Base-by-base conservation (phyloP, 2,113 vertebrate species). In the Paralichthys olivaceus region DNA sequence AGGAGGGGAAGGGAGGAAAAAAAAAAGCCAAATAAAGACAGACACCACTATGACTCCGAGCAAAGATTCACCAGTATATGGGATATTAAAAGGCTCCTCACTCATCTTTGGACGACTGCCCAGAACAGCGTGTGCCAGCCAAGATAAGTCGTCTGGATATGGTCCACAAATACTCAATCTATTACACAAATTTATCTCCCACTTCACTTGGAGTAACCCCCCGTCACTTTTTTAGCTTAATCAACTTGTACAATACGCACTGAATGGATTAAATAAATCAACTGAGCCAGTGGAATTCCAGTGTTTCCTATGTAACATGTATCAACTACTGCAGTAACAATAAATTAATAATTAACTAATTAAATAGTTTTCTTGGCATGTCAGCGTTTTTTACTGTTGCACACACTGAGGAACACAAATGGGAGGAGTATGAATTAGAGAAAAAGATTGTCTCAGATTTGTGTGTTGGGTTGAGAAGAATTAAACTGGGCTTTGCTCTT, bases 21-120 rank as follows among this genome's bases (percentile, higher is more conserved):
- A 29, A 40, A 59, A 58, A 72, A 13, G 17, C 13, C 28, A 72
- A 86, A 63, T 84, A 69, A 64, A 81, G 53, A 77, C 4, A 2
- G 15, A 69, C 25, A 53, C 9, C 4, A 26, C 23, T 22, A 29
- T 57, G 75, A 67, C 23, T 86, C 53, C 69, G 54, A 79, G 59
- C 43, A 64, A 72, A 81, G 59, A 73, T 55, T 69, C 73, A 47
- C 12, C 40, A 4, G 20, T 75, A 51, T 47, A 80, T 77, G 54
- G 53, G 75, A 75, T 45, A 65, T 86, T 81, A 68, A 84, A 83
- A 76, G 43, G 56, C 80, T 79, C 47, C 54, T 26, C 28, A 28
- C 51, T 84, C 60, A n/a, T 69, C 53, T 20, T 51, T 80, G 85
- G 85, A 87, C 9, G 2, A 8, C 4, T 67, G 72, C 86, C 85